These are phyloP conservation scores for Glomeris maerens DNA, from an alignment of 1,140 invertebrate genomes.

Conservation along the genomic window DNA sequence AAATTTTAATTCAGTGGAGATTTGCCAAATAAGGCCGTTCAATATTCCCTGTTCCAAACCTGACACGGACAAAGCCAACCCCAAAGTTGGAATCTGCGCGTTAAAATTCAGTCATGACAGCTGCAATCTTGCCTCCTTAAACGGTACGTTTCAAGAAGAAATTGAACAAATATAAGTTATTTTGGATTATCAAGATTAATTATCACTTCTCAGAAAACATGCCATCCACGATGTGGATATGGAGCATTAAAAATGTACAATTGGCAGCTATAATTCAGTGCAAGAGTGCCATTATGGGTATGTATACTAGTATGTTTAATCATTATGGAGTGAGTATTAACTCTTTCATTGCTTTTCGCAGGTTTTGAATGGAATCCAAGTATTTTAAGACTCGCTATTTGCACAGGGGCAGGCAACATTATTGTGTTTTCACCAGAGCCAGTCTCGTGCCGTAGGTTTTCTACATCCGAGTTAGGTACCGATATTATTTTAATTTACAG, in stretches of 20 bases:
- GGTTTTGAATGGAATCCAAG: background rate
- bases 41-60: slow-evolving; percentile 27
- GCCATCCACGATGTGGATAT: slow-evolving; percentile 6
- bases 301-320: background rate
- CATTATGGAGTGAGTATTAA: background rate
- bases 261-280: background rate
- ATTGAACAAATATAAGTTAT: background rate
- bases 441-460: background rate
- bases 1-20: slow-evolving; percentile 25
- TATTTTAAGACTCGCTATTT: background rate
- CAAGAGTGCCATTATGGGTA: slow-evolving; percentile 1
- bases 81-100: slow-evolving; percentile 28
- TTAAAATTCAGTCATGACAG: slow-evolving; percentile 27
- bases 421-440: background rate
- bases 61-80: slow-evolving; percentile 30
- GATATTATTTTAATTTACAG: background rate
- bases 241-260: slow-evolving; percentile 4
- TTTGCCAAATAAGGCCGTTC: slow-evolving; percentile 19
- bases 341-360: background rate
- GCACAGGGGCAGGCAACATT: background rate
- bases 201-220: slow-evolving; percentile 3
- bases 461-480: background rate
- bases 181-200: background rate
- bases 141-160: slow-evolving; percentile 25
- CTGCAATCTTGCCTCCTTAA: slow-evolving; percentile 29